Percentiles rank a stretch among this genome's conserved stretches.
phyloP scores from a whole-genome alignment of 2,888 invertebrate genomes.

The Dryobota labecula region DNA sequence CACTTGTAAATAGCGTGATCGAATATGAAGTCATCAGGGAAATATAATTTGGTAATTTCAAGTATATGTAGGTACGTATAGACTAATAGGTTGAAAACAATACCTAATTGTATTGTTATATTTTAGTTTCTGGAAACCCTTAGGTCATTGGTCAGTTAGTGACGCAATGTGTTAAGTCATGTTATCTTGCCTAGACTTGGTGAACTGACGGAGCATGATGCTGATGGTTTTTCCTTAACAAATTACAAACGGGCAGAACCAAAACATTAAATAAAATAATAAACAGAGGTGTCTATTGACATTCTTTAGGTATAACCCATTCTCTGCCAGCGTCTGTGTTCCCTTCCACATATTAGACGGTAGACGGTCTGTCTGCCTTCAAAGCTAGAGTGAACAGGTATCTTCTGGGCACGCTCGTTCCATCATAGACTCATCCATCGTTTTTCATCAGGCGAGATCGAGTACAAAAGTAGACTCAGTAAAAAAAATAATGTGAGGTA shows the following conservation, averaged over 20 bases:
- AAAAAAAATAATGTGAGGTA: not conserved
- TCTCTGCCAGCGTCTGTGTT: no score
- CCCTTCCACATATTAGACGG: no score
- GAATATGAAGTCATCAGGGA: slow-evolving; percentile 47
- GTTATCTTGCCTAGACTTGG: slow-evolving; percentile 1
- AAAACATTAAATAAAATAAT: not conserved
- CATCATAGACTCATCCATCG: no score
- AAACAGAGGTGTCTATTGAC: not conserved
- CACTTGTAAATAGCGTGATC: slow-evolving; percentile 49
- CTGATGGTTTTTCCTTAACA: not conserved
- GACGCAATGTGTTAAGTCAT: slow-evolving; percentile 22
- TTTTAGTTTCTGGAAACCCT: slow-evolving; percentile 18
- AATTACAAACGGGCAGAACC: slow-evolving; percentile 15
- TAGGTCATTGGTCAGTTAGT: not conserved
- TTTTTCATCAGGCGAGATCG: no score
- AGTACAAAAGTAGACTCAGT: no score
- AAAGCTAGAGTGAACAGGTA: no score
- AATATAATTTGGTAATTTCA: slow-evolving; percentile 19
- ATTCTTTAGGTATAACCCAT: not conserved
- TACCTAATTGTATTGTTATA: not conserved
- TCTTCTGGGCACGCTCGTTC: no score
- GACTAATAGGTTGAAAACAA: not conserved
- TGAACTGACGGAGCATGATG: not conserved
- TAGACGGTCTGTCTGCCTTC: no score
- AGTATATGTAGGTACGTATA: not conserved